A percentile compares a stretch with the other conserved stretches of the same genome.
Conservation (phyloP, 2,888 invertebrate species). For the Ochropleura plecta region DNA sequence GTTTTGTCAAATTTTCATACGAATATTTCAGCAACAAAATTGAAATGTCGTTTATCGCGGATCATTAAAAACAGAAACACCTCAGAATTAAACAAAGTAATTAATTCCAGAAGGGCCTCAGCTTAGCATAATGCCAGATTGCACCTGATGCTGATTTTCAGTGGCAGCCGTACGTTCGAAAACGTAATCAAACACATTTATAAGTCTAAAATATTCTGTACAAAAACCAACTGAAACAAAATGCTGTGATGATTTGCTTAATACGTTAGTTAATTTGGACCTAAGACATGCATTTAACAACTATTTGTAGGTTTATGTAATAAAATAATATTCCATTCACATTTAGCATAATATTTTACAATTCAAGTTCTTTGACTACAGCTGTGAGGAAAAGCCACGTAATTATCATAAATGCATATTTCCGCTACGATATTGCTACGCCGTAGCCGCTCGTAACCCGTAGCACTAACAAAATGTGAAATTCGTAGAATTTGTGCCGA, state of each 20-base stretch:
- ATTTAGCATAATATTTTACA: conserved; percentile 52
- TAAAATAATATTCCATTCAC: conserved; percentile 22
- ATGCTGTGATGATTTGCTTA: not conserved
- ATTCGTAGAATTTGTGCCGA: conserved; percentile 47
- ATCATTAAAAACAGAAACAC: no score
- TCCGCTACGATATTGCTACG: conserved; percentile 61
- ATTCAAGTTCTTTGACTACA: conserved; percentile 47
- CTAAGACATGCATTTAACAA: not conserved
- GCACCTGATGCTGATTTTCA: no score
- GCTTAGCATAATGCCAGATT: no score
- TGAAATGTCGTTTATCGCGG: no score
- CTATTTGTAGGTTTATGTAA: conserved; percentile 13
- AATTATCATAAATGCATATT: conserved; percentile 70
- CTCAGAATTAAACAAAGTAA: no score
- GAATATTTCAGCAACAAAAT: no score
- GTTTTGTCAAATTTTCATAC: no score
- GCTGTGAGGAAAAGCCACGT: conserved; percentile 45
- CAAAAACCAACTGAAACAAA: no score
- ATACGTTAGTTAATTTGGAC: not conserved
- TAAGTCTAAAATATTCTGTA: no score
- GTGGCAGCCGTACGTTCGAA: no score
- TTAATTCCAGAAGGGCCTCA: no score
- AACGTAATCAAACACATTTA: no score
- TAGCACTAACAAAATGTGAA: conserved; percentile 50
- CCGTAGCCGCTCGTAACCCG: conserved; percentile 63